These are phyloP conservation scores for Petromus typicus DNA, from an alignment of 2,113 vertebrate species.

Conservation along the genomic window DNA sequence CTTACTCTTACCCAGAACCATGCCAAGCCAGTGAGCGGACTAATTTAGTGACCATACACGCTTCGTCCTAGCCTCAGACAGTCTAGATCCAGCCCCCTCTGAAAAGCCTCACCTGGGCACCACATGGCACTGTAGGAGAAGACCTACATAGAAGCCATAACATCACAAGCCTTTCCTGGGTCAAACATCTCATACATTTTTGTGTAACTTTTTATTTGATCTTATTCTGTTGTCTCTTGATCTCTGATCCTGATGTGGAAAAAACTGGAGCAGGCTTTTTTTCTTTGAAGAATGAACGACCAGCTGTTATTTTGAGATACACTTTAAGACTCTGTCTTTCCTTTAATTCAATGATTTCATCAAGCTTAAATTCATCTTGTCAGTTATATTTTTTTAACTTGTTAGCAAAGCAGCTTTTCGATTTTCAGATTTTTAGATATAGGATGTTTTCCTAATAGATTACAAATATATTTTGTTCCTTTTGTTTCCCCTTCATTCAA, in stretches of 20 bases:
- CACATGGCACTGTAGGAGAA: background rate
- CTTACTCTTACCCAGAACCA: background rate
- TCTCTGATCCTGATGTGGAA: background rate
- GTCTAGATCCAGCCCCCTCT: background rate
- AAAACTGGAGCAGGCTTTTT: background rate
- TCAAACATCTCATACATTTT: background rate
- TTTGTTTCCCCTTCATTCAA: background rate
- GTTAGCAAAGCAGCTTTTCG: background rate
- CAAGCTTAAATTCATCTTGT: conserved; percentile 21
- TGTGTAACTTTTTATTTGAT: background rate
- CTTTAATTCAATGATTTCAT: conserved; percentile 27
- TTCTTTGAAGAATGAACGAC: conserved; percentile 16
- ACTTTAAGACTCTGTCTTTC: background rate
- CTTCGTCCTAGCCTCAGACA: background rate
- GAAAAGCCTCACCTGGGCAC: background rate
- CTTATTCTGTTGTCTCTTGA: background rate
- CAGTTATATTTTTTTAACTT: background rate
- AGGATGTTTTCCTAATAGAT: background rate
- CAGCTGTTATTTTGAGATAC: background rate
- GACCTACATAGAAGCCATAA: background rate
- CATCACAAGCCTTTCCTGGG: background rate
- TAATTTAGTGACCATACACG: background rate
- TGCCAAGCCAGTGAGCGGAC: background rate
- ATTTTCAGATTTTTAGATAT: background rate
- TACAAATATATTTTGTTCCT: background rate